phyloP scores from a whole-genome alignment of 1,140 invertebrate genomes.

The Augochlora pura region DNA sequence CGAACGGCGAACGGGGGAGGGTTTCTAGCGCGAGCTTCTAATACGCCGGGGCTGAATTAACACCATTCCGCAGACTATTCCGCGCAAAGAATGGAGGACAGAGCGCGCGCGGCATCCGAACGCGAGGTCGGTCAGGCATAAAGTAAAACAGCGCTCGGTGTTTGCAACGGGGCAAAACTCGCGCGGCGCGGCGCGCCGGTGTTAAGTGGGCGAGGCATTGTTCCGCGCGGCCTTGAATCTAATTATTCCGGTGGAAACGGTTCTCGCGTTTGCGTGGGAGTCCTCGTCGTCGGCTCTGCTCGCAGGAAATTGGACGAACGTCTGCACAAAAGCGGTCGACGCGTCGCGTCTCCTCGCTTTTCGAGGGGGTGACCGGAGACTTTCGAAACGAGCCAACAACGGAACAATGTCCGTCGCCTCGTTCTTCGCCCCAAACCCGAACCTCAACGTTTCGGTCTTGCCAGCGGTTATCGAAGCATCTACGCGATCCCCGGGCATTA shows the following conservation, averaged over 20 bases:
- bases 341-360: too few relatives aligned
- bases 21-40: too few relatives aligned
- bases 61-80: constrained; percentile 4
- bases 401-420: not conserved
- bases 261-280: constrained; percentile 40
- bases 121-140: constrained; percentile 3
- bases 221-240: constrained; percentile 64
- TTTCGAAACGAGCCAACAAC: not conserved
- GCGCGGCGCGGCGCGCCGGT: not conserved
- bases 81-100: constrained; percentile 1
- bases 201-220: constrained; percentile 62
- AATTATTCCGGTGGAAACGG: constrained; percentile 63
- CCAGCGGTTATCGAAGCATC: constrained; percentile 52
- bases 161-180: constrained; percentile 44
- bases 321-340: constrained; percentile 3
- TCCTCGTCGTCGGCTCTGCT: not conserved
- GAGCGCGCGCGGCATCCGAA: not conserved
- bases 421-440: not conserved
- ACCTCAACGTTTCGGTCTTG: too few relatives aligned
- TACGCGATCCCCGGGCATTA: constrained; percentile 39
- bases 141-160: constrained; percentile 32
- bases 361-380: not conserved
- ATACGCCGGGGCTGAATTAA: too few relatives aligned
- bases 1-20: too few relatives aligned
- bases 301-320: constrained; percentile 49